Conservation (phyloP, 2,113 vertebrate genomes). For the Leptobrachium leishanense region DNA sequence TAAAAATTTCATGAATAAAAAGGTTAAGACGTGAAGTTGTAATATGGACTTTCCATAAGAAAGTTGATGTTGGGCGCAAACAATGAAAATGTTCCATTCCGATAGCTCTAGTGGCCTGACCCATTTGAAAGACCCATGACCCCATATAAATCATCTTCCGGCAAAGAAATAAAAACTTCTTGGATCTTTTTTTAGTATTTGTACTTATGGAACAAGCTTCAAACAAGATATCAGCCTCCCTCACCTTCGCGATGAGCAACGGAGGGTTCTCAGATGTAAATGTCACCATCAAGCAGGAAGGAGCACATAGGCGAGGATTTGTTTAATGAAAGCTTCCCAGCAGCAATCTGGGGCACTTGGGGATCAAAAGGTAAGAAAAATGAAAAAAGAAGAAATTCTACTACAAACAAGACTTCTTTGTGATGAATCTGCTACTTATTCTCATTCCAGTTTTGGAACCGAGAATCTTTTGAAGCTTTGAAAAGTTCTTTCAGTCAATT, state of each 20-base stretch:
- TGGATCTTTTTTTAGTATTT: not conserved
- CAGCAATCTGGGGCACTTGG: conserved; percentile 26
- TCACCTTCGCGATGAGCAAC: not conserved
- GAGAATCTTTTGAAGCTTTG: not conserved
- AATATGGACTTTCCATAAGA: too few relatives aligned
- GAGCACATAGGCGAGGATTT: not conserved
- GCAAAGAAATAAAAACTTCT: not conserved
- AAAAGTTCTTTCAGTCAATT: not conserved
- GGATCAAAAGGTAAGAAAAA: not conserved
- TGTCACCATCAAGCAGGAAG: conserved; percentile 12
- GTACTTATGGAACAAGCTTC: not conserved
- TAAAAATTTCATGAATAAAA: too few relatives aligned
- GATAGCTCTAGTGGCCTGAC: not conserved
- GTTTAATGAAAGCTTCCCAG: conserved; percentile 18
- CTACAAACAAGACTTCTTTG: conserved; percentile 11
- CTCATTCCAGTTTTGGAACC: not conserved
- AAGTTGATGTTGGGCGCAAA: not conserved
- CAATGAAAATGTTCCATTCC: not conserved
- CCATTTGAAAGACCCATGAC: not conserved
- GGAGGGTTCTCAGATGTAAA: not conserved
- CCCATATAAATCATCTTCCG: not conserved
- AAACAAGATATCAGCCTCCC: not conserved
- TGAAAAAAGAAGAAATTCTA: not conserved
- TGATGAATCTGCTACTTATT: conserved; percentile 11
- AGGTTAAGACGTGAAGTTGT: too few relatives aligned